phyloP scores from a whole-genome alignment of 2,797 vertebrate species.

The Urocyon cinereoargenteus region DNA sequence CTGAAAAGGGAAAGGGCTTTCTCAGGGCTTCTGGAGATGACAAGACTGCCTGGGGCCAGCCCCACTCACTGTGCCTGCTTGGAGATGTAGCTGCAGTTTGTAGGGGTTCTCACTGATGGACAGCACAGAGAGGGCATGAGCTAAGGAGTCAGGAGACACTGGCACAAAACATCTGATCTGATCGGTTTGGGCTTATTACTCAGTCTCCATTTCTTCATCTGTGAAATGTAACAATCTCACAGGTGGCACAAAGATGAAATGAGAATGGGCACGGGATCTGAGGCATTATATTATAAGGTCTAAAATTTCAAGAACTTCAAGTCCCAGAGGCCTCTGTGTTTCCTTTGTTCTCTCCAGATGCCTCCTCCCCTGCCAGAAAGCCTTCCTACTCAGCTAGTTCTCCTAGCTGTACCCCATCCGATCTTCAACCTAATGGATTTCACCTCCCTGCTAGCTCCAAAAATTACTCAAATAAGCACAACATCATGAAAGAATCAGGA shows the following conservation, averaged over 20 bases:
- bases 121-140: background rate
- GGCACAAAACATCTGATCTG: background rate
- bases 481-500: background rate
- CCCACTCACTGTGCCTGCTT: background rate
- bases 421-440: background rate
- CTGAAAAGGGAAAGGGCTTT: background rate
- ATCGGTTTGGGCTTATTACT: background rate
- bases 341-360: background rate
- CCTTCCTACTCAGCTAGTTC: background rate
- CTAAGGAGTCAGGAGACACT: background rate
- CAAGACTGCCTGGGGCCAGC: background rate
- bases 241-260: background rate
- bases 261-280: background rate
- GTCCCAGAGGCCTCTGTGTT: background rate
- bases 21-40: background rate
- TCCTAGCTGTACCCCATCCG: background rate
- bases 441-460: background rate
- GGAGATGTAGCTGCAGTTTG: background rate
- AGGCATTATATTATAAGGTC: background rate
- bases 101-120: background rate
- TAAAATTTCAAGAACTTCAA: background rate
- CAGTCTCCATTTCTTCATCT: conserved; percentile 3
- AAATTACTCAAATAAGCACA: background rate
- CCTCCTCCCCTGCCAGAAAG: background rate
- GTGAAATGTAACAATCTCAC: background rate